phyloP scores from a whole-genome alignment of 2,888 invertebrate genomes.

The Tipula helvola region DNA sequence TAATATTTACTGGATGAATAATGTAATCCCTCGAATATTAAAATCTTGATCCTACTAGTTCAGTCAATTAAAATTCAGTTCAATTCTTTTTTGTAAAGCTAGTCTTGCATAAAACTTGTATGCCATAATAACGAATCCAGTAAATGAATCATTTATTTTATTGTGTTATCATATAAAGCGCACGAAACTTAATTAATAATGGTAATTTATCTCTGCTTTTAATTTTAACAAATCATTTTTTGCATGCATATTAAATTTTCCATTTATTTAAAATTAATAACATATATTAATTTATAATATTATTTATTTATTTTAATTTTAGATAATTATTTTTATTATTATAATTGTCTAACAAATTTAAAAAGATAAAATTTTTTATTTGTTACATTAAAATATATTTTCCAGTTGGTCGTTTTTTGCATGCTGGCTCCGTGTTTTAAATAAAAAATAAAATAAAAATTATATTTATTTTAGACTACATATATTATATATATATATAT shows the following conservation, averaged over 20 bases:
- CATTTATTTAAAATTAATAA: slow-evolving; percentile 12
- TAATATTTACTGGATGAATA: not conserved
- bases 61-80: too few species aligned
- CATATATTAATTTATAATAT: slow-evolving; percentile 15
- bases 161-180: not conserved
- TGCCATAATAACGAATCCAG: too few species aligned
- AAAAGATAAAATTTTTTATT: slow-evolving; percentile 1
- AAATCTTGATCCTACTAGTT: not conserved
- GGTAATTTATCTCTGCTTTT: not conserved
- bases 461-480: not conserved
- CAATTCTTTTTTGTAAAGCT: too few species aligned
- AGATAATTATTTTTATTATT: slow-evolving; percentile 20
- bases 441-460: slow-evolving; percentile 10
- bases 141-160: too few species aligned
- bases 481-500: not conserved
- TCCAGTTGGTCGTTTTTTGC: slow-evolving; percentile 40
- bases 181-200: not conserved
- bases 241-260: slow-evolving; percentile 11
- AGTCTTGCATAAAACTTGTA: too few species aligned
- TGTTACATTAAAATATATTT: slow-evolving; percentile 21
- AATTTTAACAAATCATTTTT: slow-evolving; percentile 7
- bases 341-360: slow-evolving; percentile 11
- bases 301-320: slow-evolving; percentile 14
- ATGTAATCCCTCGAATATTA: not conserved
- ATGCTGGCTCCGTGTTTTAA: slow-evolving; percentile 40